Base-by-base conservation (phyloP, 2,888 invertebrate genomes). In the Gisinianus flammeolus region DNA sequence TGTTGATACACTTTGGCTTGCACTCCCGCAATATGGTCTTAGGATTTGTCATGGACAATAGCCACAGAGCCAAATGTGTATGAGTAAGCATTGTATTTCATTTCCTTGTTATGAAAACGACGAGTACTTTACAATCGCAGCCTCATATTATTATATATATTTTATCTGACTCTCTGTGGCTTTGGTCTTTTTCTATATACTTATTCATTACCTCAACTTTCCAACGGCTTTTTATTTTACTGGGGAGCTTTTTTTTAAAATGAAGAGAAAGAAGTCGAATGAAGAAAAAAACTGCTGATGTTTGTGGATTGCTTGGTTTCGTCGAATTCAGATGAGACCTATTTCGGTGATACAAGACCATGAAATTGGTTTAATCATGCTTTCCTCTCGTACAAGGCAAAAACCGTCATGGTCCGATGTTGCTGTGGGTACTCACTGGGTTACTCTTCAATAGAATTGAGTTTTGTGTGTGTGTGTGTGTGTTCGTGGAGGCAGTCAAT, bases 231-330 rank as follows among this genome's bases (percentile, higher is more conserved):
- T n/a, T n/a, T n/a, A n/a, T n/a, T n/a, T n/a, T n/a, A n/a, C n/a
- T 44, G 16, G 44, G 16, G 54, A 54, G 62, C 24, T 62, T 62
- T 62, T 24, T 62, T 62, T 62, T 62, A 24, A 24, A 68, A 68
- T 30, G 24, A 31, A 35, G 35, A 22, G n/a, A 68, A 33, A 35
- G 44, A 44, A 44, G 22, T 16, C 26, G 52, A 16, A 26, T n/a
- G 52, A 69, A 64, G 62, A 69, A 33, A 31, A 69, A 79, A 75
- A 62, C 44, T 69, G 78, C 74, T 74, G 74, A 70, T 76, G 71
- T 72, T 71, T 24, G 64, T 44, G 71, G 70, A 67, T 77, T 77
- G 70, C 24, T 19, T 24, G 56, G 28, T 64, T 28, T 24, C 5
- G 64, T 12, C 16, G 24, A 31, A 71, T 71, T 71, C 54, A 56